Conservation (phyloP, 2,113 vertebrate species). For the Stigmatopora nigra region DNA sequence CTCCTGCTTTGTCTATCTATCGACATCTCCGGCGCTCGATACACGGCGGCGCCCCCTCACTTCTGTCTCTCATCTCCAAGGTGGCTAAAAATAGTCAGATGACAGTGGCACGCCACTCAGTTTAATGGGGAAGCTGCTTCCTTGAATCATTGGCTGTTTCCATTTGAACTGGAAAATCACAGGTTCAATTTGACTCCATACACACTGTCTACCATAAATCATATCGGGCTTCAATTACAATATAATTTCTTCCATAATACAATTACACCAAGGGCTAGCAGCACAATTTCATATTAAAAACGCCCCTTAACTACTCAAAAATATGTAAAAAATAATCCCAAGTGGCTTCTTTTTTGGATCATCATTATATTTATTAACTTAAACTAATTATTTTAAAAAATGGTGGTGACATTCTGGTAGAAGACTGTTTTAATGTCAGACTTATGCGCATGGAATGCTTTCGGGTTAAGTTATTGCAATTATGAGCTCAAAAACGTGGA, state of each 20-base stretch:
- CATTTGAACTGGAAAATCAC: constrained; percentile 27
- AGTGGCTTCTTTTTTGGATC: not conserved
- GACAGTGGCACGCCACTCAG: constrained; percentile 33
- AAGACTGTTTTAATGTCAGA: not conserved
- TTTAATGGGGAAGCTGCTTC: constrained; percentile 35
- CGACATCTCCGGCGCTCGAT: constrained; percentile 36
- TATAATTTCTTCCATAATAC: not conserved
- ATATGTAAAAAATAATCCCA: not conserved
- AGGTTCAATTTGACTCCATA: not conserved
- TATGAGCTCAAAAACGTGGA: not conserved
- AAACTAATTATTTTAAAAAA: not conserved
- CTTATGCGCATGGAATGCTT: not conserved
- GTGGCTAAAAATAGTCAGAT: constrained; percentile 56
- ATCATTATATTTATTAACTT: not conserved
- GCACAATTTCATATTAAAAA: no score
- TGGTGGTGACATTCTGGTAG: not conserved
- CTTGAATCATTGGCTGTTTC: constrained; percentile 4
- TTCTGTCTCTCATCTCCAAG: constrained; percentile 53
- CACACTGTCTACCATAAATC: not conserved
- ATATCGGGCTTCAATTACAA: not conserved
- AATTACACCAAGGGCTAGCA: no score
- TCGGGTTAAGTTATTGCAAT: not conserved
- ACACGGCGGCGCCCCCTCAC: constrained; percentile 48
- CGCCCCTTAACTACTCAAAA: not conserved
- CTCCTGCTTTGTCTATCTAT: constrained; percentile 45